Evolutionary conservation across 64 coral and sea anemone genomes (phyloP).

Genomic region (Astreopora myriophthalma): DNA sequence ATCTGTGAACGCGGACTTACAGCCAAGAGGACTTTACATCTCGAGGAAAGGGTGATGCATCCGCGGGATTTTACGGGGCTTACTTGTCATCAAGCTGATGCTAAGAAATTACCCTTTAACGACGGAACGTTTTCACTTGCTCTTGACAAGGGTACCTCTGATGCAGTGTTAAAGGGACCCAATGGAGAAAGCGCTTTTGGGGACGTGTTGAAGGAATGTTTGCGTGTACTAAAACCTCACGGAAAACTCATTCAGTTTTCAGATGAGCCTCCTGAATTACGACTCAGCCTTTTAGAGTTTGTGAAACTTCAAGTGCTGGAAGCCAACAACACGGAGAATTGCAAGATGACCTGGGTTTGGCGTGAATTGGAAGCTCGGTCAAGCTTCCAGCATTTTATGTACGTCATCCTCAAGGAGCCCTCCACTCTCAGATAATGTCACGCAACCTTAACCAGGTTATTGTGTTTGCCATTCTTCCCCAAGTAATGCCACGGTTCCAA

Average conservation of each 20-base stretch:
- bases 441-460: background rate
- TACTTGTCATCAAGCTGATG: conserved; percentile 56
- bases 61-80: conserved; percentile 1
- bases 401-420: conserved; percentile 8
- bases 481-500: too few species aligned
- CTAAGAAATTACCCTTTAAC: conserved; percentile 57
- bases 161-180: conserved; percentile 71
- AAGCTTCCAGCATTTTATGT: conserved; percentile 31
- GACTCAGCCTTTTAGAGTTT: conserved; percentile 58
- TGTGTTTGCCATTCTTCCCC: too few species aligned
- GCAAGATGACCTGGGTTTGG: background rate
- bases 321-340: background rate
- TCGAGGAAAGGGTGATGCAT: background rate
- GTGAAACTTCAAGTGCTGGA: background rate
- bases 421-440: background rate
- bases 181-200: conserved; percentile 57
- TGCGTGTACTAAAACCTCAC: conserved; percentile 51
- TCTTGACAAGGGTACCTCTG: conserved; percentile 86
- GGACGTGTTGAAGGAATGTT: conserved; percentile 59
- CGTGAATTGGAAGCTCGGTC: background rate
- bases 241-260: conserved; percentile 79
- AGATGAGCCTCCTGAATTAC: conserved; percentile 74
- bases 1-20: background rate
- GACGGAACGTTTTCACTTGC: conserved; percentile 49
- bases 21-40: background rate